phyloP scores from a whole-genome alignment of 2,797 vertebrate species.

The Lagocephalus sceleratus region DNA sequence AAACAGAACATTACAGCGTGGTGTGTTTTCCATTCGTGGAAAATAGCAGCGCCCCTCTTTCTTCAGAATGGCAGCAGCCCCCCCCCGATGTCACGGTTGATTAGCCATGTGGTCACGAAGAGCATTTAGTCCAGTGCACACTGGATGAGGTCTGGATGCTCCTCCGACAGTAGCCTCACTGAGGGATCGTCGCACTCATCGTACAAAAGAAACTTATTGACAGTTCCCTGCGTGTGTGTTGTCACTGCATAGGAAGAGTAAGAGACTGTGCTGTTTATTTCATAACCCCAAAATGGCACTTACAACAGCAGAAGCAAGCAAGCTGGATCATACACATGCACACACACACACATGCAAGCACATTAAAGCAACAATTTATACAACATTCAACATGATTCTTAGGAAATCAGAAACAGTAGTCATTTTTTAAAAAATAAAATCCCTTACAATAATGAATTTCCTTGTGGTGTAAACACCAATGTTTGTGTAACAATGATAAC shows the following conservation, averaged over 20 bases:
- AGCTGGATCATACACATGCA: background rate
- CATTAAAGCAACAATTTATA: too few species aligned
- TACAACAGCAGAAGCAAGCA: background rate
- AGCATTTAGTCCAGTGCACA: conserved; percentile 22
- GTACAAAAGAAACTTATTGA: conserved; percentile 17
- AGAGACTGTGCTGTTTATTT: conserved; percentile 30
- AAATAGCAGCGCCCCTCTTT: conserved; percentile 7
- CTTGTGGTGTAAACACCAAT: too few species aligned
- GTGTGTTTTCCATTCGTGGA: too few species aligned
- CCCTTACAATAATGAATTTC: too few species aligned
- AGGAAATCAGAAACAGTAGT: too few species aligned
- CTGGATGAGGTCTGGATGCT: conserved; percentile 14
- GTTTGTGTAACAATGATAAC: too few species aligned
- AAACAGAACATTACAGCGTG: too few species aligned
- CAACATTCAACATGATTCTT: too few species aligned
- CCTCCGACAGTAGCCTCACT: conserved; percentile 8
- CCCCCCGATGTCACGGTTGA: conserved; percentile 16
- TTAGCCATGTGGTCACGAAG: conserved; percentile 17
- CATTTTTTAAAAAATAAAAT: background rate
- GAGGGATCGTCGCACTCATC: conserved; percentile 15
- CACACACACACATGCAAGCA: background rate
- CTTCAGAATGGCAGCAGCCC: conserved; percentile 11
- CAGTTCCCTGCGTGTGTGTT: conserved; percentile 2
- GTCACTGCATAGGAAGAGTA: conserved; percentile 2
- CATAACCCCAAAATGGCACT: conserved; percentile 19